Base-by-base conservation (phyloP, 2,888 invertebrate species). In the Cantharis nigra region DNA sequence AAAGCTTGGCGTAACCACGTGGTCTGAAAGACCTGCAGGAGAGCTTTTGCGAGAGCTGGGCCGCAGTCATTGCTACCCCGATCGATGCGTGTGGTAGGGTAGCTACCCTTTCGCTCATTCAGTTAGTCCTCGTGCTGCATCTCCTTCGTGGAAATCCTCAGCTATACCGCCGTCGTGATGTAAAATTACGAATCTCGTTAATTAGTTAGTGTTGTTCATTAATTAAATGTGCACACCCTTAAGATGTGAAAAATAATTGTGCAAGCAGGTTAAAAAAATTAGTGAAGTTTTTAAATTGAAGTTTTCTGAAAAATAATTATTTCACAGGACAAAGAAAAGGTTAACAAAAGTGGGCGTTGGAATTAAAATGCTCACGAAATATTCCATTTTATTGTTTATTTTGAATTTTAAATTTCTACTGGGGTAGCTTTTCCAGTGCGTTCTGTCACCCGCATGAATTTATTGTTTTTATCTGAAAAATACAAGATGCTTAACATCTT, bases 61-160 rank as follows among this genome's bases (percentile, higher is more conserved):
- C 83, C 85, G 85, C 83, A 85, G 84, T 84, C 79, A 81, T 81
- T 80, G 80, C 82, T 81, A 82, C 83, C 82, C 83, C 85, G 86
- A 86, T 86, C 86, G 86, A 86, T 86, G 85, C 82, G 80, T 83
- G 82, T 82, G 83, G 83, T 79, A 81, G 84, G 83, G 83, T 82
- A 83, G 83, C 82, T 82, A 75, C 83, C 84, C 84, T 83, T 83
- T 84, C 83, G 85, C 85, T 85, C 85, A 85, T 84, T 83, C 84
- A 82, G 83, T 84, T 84, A 85, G 83, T 85, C 83, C 81, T 84
- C 82, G 84, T 80, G 82, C 82, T 82, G 81, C 81, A 79, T 79
- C 83, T 81, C 83, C 80, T 82, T 81, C 82, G 79, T 79, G 79
- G 78, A 82, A 72, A 90, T 89, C 82, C 89, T 90, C 90, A 90